Evolutionary conservation across 2,113 vertebrate species (phyloP), one percentile per base, ranked within the genome.

Genomic region (Cinclus cinclus): DNA sequence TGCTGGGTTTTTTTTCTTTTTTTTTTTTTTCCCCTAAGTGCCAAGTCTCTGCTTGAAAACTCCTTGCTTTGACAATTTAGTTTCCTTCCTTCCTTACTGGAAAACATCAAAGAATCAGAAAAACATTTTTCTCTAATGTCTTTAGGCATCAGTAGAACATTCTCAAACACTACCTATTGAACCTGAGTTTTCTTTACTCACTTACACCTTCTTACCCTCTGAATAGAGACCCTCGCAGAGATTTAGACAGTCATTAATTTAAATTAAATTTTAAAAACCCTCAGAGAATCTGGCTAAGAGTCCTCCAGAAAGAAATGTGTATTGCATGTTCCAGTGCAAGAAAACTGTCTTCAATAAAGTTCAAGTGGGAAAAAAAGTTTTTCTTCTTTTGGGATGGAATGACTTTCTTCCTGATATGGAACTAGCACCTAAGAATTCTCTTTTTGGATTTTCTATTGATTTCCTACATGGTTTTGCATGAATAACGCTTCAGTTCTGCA

Each of bases 381-480:
- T n/a, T n/a, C n/a, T n/a, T n/a, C 10, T 33, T 81, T 70, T 59
- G 31, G 42, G 20, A 24, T 49, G 11, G 42, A 53, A 67, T 35
- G 35, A 4, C 9, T 74, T 89, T 60, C 55, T 76, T 47, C 37
- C 37, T 30, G 24, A 35, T 47, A 20, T n/a, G 53, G 82, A 87
- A 37, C 70, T 79, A 52, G 58, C 28, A 79, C 18, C n/a, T 22
- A 75, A 69, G 55, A 81, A 46, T 53, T 69, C 23, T 79, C 1
- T 85, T 91, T 91, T 62, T 89, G 42, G 31, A 33, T 92, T 84
- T 94, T 73, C 41, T 84, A 33, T 73, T 76, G 52, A 76, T 94
- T 94, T 89, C n/a, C 28, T 92, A 49, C 18, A 23, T 76, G 19
- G 3, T 75, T 91, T 82, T 75, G n/a, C 47, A 37, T 76, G 39